Percentiles rank a stretch among this genome's conserved stretches.
These are phyloP conservation scores for Zootoca vivipara DNA, from an alignment of 2,113 vertebrate genomes.

Conservation along the genomic window DNA sequence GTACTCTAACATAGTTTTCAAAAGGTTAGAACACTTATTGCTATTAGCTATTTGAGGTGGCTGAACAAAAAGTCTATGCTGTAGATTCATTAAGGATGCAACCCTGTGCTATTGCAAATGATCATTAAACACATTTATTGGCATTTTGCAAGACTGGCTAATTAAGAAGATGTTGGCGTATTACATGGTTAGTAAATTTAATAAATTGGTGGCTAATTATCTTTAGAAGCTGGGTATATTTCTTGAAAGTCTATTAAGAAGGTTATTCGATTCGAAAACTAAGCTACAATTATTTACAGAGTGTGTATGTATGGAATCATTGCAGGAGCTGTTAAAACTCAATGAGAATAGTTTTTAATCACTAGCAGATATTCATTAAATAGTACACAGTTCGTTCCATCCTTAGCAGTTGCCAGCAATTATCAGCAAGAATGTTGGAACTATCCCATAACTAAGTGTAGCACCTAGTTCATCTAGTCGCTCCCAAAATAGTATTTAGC, in stretches of 20 bases:
- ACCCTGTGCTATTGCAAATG: neutral
- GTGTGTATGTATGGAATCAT: neutral
- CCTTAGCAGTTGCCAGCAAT: neutral
- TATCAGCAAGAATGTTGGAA: neutral
- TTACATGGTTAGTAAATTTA: constrained; percentile 36
- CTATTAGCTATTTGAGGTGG: neutral
- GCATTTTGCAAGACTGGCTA: constrained; percentile 17
- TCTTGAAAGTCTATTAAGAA: constrained; percentile 8
- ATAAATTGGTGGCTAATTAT: constrained; percentile 29
- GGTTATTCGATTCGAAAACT: neutral
- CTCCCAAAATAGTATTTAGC: neutral
- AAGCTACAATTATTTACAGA: neutral
- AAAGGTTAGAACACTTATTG: neutral
- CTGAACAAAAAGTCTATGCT: constrained; percentile 3
- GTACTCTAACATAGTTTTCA: neutral
- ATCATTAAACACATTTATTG: constrained; percentile 34
- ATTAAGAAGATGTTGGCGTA: constrained; percentile 13
- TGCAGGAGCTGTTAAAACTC: constrained; percentile 6
- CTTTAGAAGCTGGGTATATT: constrained; percentile 11
- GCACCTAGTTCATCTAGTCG: neutral
- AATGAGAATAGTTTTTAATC: neutral
- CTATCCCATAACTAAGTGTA: neutral
- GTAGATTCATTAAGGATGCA: constrained; percentile 24
- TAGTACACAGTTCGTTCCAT: neutral
- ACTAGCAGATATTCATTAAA: neutral